Conservation (phyloP, 2,113 vertebrate species). For the Otocyon megalotis region DNA sequence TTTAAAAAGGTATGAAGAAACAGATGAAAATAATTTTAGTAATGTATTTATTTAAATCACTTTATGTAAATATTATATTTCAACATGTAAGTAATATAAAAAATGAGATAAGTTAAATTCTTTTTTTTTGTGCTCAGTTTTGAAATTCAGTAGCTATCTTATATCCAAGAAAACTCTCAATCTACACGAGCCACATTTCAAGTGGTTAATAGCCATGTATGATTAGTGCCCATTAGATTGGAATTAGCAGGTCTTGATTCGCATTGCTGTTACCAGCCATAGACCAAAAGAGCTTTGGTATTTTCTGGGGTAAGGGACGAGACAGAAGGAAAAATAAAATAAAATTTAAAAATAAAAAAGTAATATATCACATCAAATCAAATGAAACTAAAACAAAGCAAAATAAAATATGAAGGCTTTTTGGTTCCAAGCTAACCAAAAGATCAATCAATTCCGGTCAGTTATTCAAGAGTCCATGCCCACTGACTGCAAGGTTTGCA, state of each 20-base stretch:
- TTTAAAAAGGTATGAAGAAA: neutral
- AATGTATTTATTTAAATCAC: constrained; percentile 22
- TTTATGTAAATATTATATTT: neutral
- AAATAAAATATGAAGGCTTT: neutral
- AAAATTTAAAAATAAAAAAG: neutral
- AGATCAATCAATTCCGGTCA: neutral
- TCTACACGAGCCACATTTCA: neutral
- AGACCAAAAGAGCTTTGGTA: neutral
- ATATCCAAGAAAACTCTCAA: neutral
- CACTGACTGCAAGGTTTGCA: neutral
- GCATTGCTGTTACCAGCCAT: neutral
- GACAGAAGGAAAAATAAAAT: neutral
- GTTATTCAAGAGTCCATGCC: neutral
- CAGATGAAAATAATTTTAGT: neutral
- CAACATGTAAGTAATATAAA: neutral
- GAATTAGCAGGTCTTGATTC: neutral
- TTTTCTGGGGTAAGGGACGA: neutral
- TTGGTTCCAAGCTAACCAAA: neutral
- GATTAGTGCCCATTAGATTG: no score
- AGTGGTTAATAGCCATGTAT: neutral
- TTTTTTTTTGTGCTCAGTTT: constrained; percentile 3
- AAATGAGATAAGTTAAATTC: neutral
- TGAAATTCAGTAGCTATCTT: neutral
- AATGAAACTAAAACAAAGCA: neutral
- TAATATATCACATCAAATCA: neutral